Conservation (phyloP, 2,113 vertebrate species). For the Psettodes erumei region DNA sequence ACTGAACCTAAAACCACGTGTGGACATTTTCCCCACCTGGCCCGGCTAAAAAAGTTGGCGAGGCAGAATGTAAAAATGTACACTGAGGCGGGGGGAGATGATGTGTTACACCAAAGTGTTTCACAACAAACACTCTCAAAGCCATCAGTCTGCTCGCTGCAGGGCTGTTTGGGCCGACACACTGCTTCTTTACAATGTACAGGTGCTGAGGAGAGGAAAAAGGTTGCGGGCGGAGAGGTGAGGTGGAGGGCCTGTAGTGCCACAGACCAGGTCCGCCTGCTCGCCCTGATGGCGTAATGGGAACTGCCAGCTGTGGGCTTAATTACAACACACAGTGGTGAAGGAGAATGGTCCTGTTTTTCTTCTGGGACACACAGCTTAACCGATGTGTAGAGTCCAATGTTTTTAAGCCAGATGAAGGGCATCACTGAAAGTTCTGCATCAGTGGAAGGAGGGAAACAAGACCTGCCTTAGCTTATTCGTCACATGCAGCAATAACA, state of each 20-base stretch:
- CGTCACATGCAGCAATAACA: slow-evolving; percentile 52
- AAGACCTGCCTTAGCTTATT: slow-evolving; percentile 54
- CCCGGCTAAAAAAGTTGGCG: slow-evolving; percentile 48
- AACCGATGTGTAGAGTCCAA: slow-evolving; percentile 77
- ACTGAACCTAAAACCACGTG: slow-evolving; percentile 77
- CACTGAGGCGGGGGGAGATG: slow-evolving; percentile 48
- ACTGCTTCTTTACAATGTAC: slow-evolving; percentile 80
- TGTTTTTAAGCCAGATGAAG: slow-evolving; percentile 77
- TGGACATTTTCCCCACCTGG: slow-evolving; percentile 71
- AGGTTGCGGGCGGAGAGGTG: slow-evolving; percentile 43
- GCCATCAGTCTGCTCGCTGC: slow-evolving; percentile 62
- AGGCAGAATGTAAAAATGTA: slow-evolving; percentile 64
- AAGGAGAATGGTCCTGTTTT: slow-evolving; percentile 79
- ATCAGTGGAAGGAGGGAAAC: slow-evolving; percentile 50
- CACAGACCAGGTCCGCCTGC: slow-evolving; percentile 61
- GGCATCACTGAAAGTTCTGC: slow-evolving; percentile 65
- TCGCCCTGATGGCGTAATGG: slow-evolving; percentile 80
- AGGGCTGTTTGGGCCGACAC: slow-evolving; percentile 56
- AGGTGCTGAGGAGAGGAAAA: slow-evolving; percentile 74
- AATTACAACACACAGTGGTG: slow-evolving; percentile 76
- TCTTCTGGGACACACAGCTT: slow-evolving; percentile 75
- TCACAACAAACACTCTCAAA: slow-evolving; percentile 75
- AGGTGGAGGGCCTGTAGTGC: slow-evolving; percentile 65
- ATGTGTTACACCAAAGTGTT: slow-evolving; percentile 78
- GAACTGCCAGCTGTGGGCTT: slow-evolving; percentile 83